A percentile compares a stretch with the other conserved stretches of the same genome.
Evolutionary conservation across 2,113 vertebrate species (phyloP).

Genomic region (Corythaeola cristata): DNA sequence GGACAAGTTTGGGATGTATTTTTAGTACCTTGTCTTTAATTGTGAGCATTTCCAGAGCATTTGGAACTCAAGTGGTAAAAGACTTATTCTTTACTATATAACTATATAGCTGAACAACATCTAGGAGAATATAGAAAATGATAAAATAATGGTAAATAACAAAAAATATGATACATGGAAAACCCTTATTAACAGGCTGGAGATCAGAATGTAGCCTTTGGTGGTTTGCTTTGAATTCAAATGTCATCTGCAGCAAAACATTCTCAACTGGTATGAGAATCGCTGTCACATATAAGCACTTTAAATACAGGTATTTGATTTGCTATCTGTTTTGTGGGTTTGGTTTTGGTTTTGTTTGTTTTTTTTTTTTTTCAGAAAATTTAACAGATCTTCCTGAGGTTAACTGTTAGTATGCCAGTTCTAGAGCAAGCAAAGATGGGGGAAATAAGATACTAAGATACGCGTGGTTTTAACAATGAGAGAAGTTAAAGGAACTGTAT

Average conservation of each 20-base stretch:
- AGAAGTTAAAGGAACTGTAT: not conserved
- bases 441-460: not conserved
- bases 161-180: not conserved
- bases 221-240: not conserved
- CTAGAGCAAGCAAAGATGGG: not conserved
- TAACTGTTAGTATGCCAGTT: not conserved
- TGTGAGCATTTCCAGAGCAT: not conserved
- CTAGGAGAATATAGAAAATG: not conserved
- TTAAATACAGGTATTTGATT: not conserved
- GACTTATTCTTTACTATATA: not conserved
- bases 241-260: not conserved
- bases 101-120: not conserved
- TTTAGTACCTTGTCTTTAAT: not conserved
- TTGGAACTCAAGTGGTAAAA: not conserved
- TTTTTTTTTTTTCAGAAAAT: not conserved
- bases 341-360: no score
- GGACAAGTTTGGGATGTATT: not conserved
- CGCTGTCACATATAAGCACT: not conserved
- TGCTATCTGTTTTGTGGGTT: not conserved
- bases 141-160: not conserved
- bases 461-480: not conserved
- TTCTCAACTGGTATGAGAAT: not conserved
- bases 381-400: not conserved
- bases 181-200: not conserved
- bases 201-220: not conserved